phyloP scores from a whole-genome alignment of 2,888 invertebrate species.

The Deilephila porcellus region DNA sequence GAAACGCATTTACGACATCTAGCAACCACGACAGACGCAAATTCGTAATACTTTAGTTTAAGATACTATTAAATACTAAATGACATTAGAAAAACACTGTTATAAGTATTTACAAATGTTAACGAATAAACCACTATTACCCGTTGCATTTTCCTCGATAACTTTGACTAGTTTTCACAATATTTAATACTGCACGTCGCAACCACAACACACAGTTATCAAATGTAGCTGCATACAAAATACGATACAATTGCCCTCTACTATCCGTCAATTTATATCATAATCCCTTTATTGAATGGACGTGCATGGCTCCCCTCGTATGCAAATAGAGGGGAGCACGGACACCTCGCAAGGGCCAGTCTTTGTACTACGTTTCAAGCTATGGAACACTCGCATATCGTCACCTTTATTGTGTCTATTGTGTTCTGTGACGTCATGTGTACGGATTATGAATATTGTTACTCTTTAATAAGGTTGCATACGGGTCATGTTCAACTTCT shows the following conservation, averaged over 20 bases:
- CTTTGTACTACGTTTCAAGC: constrained; percentile 41
- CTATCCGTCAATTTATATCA: constrained; percentile 27
- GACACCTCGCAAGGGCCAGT: constrained; percentile 39
- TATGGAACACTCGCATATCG: constrained; percentile 37
- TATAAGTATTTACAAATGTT: too few relatives aligned
- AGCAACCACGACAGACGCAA: neutral
- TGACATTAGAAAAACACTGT: too few relatives aligned
- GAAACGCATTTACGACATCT: constrained; percentile 13
- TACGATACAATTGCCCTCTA: constrained; percentile 15
- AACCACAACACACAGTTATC: neutral
- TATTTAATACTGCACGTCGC: neutral
- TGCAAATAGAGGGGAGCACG: constrained; percentile 58
- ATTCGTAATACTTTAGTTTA: neutral
- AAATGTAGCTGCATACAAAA: constrained; percentile 15
- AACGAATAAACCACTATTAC: too few relatives aligned
- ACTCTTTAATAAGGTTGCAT: neutral
- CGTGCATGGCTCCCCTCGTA: constrained; percentile 43
- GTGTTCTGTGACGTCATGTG: constrained; percentile 29
- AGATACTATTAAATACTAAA: neutral
- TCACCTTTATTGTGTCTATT: constrained; percentile 42
- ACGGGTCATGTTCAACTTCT: neutral
- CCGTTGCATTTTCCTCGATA: neutral
- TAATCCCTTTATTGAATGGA: constrained; percentile 20
- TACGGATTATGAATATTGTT: constrained; percentile 12
- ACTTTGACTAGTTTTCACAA: neutral